phyloP scores from a whole-genome alignment of 2,888 invertebrate genomes.

The Drosophila nr. perissopoda region DNA sequence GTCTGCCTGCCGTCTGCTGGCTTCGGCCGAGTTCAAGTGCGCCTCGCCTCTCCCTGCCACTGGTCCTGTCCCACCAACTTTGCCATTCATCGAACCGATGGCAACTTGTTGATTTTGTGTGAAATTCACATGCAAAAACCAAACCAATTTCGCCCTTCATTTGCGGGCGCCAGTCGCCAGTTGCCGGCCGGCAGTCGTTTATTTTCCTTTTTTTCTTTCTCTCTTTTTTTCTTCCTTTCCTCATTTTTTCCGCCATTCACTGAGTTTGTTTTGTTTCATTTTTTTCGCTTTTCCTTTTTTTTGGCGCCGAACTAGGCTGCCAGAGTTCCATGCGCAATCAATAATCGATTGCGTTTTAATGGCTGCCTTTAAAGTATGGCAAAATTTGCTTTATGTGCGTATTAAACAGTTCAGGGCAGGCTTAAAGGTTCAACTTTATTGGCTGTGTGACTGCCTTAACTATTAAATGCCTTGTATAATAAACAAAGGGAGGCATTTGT shows the following conservation, averaged over 20 bases:
- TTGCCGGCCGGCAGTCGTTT: slow-evolving; percentile 43
- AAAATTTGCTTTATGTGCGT: slow-evolving; percentile 47
- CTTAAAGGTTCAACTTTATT: slow-evolving; percentile 18
- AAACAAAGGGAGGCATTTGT: background rate
- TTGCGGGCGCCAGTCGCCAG: slow-evolving; percentile 61
- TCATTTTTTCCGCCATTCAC: slow-evolving; percentile 29
- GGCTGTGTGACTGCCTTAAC: background rate
- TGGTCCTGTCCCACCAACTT: slow-evolving; percentile 18
- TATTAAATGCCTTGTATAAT: background rate
- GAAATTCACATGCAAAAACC: slow-evolving; percentile 79
- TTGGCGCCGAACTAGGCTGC: slow-evolving; percentile 68
- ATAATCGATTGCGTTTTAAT: slow-evolving; percentile 72
- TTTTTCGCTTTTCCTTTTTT: slow-evolving; percentile 40
- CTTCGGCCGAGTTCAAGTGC: slow-evolving; percentile 69
- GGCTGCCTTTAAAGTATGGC: slow-evolving; percentile 49
- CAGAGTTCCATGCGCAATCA: slow-evolving; percentile 58
- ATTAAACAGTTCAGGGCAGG: slow-evolving; percentile 44
- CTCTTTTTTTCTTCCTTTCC: slow-evolving; percentile 16
- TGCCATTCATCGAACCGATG: slow-evolving; percentile 76
- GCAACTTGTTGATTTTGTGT: slow-evolving; percentile 82
- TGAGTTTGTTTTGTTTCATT: slow-evolving; percentile 59
- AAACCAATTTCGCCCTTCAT: slow-evolving; percentile 79
- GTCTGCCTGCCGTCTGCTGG: slow-evolving; percentile 76
- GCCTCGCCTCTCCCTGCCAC: slow-evolving; percentile 24
- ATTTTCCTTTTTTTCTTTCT: slow-evolving; percentile 10